Conservation (phyloP, 2,888 invertebrate species). For the Laothoe populi region DNA sequence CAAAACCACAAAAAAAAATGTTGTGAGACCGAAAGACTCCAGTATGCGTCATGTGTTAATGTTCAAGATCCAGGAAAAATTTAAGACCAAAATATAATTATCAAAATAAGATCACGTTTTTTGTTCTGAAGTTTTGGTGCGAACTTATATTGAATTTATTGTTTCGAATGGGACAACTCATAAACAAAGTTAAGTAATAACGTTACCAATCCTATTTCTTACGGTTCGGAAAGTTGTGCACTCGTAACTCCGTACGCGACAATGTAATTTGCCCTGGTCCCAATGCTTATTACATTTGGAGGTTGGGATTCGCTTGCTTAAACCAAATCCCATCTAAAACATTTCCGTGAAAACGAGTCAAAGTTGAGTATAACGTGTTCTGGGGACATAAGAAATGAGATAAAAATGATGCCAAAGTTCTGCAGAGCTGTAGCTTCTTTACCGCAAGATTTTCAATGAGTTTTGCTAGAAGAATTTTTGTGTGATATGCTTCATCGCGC, state of each 20-base stretch:
- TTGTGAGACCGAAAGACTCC: too few relatives aligned
- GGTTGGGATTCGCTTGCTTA: conserved; percentile 7
- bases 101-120: not conserved
- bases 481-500: too few relatives aligned
- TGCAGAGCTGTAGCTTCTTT: too few relatives aligned
- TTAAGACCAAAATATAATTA: too few relatives aligned
- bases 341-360: not conserved
- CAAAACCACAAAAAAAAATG: too few relatives aligned
- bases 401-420: too few relatives aligned
- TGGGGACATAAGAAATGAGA: too few relatives aligned
- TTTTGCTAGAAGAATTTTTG: too few relatives aligned
- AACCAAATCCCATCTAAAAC: not conserved
- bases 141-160: conserved; percentile 5
- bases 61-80: too few relatives aligned
- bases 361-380: too few relatives aligned
- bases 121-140: not conserved
- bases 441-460: too few relatives aligned
- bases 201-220: conserved; percentile 35
- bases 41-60: too few relatives aligned
- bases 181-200: conserved; percentile 28
- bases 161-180: conserved; percentile 2
- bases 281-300: not conserved
- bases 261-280: conserved; percentile 27
- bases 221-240: conserved; percentile 5
- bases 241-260: conserved; percentile 21